Base-by-base conservation (phyloP, 2,797 vertebrate species). In the Limnodromus scolopaceus region DNA sequence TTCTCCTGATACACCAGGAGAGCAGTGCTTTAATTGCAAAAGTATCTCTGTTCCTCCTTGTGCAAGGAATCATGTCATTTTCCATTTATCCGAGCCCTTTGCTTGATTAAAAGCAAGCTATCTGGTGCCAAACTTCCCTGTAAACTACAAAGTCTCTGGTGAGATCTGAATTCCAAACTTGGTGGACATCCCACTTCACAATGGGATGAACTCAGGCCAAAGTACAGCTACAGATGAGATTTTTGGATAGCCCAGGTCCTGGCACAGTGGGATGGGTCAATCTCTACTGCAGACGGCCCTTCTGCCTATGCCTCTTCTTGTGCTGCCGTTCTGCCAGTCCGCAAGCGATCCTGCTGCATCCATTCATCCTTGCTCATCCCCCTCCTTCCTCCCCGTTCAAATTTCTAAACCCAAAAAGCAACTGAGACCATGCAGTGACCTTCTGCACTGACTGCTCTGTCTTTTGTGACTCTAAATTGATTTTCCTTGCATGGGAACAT, bases 401-500 rank as follows among this genome's bases (percentile, higher is more conserved):
- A 87, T 92, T 89, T 91, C 92, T 82, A 83, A 92, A 80, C 53
- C 78, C 43, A 0, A 82, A 86, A 80, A 95, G 60, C 32, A 85
- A 68, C 80, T 25, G 34, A 94, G 75, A 86, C 77, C 84, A n/a
- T 5, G 19, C 38, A 16, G 68, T 92, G 92, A 96, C 95, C 95
- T 96, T 57, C 86, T 89, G 92, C 61, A 78, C 92, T 27, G 25
- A 64, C 68, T 54, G 46, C 54, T 84, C 90, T 85, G 75, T 81
- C 93, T 94, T 95, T 92, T 94, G 86, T 93, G 84, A 85, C n/a
- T 71, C 64, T 43, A 96, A 95, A 96, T 95, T 89, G 93, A 94
- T 97, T 97, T 83, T 93, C 90, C 93, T 94, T 96, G 92, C 94
- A 89, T n/a, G 57, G 92, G 78, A 95, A 92, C 81, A 91, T 94